A percentile compares a stretch with the other conserved stretches of the same genome.
These are phyloP conservation scores for Pollenia labialis DNA, from an alignment of 2,888 invertebrate species.

Conservation along the genomic window DNA sequence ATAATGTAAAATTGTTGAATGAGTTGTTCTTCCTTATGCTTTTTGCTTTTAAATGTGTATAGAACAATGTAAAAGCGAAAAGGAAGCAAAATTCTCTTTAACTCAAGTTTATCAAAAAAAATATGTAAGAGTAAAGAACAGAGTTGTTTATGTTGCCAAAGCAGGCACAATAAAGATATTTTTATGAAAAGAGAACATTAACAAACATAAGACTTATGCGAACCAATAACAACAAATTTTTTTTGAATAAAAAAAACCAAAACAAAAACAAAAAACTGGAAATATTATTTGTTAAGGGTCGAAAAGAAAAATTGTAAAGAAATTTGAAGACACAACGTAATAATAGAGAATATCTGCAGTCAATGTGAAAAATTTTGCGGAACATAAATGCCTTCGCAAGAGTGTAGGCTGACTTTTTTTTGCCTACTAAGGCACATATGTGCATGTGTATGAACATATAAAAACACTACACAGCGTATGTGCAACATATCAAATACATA, in stretches of 20 bases:
- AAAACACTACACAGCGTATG: not conserved
- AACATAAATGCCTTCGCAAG: slow-evolving; percentile 32
- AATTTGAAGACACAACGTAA: slow-evolving; percentile 61
- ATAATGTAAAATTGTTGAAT: slow-evolving; percentile 67
- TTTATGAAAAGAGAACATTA: slow-evolving; percentile 35
- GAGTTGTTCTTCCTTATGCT: slow-evolving; percentile 13
- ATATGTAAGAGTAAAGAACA: slow-evolving; percentile 18
- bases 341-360: slow-evolving; percentile 76
- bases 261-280: slow-evolving; percentile 37
- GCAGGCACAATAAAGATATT: slow-evolving; percentile 6
- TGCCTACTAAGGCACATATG: not conserved
- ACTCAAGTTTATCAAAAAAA: not conserved
- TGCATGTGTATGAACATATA: not conserved
- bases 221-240: slow-evolving; percentile 1
- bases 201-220: slow-evolving; percentile 18
- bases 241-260: slow-evolving; percentile 5
- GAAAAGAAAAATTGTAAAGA: slow-evolving; percentile 51
- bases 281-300: slow-evolving; percentile 31
- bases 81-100: slow-evolving; percentile 45
- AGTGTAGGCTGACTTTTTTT: slow-evolving; percentile 10
- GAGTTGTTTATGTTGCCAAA: not conserved
- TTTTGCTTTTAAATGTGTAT: slow-evolving; percentile 16
- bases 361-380: slow-evolving; percentile 69
- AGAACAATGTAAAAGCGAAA: slow-evolving; percentile 29
- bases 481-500: slow-evolving; percentile 1